Conservation (phyloP, 2,888 invertebrate species). For the Craniophora ligustri region DNA sequence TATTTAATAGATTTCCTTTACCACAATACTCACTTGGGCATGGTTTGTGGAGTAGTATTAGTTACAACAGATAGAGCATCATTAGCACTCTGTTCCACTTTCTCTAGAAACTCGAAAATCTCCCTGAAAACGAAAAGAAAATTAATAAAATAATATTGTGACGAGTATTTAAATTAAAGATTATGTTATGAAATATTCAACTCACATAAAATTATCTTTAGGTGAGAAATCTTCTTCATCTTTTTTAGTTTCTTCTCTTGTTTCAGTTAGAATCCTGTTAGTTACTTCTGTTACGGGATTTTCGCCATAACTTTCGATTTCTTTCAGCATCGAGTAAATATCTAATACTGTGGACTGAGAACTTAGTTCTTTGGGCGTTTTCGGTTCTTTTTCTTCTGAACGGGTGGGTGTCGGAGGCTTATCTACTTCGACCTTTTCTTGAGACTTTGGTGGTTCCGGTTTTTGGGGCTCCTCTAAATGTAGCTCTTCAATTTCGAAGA, state of each 20-base stretch:
- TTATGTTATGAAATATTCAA: slow-evolving; percentile 52
- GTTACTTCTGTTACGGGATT: slow-evolving; percentile 72
- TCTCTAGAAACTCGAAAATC: slow-evolving; percentile 90
- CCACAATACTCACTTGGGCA: slow-evolving; percentile 75
- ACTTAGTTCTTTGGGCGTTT: slow-evolving; percentile 67
- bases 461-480: slow-evolving; percentile 39
- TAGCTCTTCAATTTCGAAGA: slow-evolving; percentile 63
- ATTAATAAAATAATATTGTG: background rate
- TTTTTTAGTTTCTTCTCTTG: slow-evolving; percentile 63
- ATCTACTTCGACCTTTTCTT: slow-evolving; percentile 38
- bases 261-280: slow-evolving; percentile 54
- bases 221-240: slow-evolving; percentile 67
- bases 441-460: slow-evolving; percentile 25
- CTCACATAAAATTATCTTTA: slow-evolving; percentile 83
- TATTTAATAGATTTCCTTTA: no score
- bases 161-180: background rate
- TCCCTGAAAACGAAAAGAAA: slow-evolving; percentile 81
- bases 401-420: slow-evolving; percentile 19
- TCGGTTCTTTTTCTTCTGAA: slow-evolving; percentile 51
- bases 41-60: slow-evolving; percentile 74
- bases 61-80: slow-evolving; percentile 83
- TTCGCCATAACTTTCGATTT: slow-evolving; percentile 84
- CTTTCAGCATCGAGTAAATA: slow-evolving; percentile 86
- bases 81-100: slow-evolving; percentile 89
- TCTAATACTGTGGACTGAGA: slow-evolving; percentile 81